These are phyloP conservation scores for Anoplophora glabripennis DNA, from an alignment of 1,140 invertebrate species.

Conservation along the genomic window DNA sequence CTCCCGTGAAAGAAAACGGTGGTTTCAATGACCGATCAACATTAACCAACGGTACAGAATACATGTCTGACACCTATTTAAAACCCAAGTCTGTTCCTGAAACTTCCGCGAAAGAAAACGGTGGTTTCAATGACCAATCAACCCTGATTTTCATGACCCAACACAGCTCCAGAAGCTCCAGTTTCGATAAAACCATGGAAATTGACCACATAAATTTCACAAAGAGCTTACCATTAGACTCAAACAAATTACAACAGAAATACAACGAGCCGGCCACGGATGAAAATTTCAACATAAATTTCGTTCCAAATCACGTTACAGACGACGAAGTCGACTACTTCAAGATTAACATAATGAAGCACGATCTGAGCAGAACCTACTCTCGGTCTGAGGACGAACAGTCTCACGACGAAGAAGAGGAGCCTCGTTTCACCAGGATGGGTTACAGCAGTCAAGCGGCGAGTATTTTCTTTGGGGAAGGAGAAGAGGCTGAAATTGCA, in stretches of 20 bases:
- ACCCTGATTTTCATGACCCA: conserved; percentile 3
- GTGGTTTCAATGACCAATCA: neutral
- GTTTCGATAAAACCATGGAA: too few species aligned
- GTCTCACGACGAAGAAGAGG: conserved; percentile 4
- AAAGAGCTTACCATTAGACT: too few species aligned
- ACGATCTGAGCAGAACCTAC: conserved; percentile 4
- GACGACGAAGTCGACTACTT: conserved; percentile 21
- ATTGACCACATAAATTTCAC: too few species aligned
- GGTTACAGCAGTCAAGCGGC: conserved; percentile 37
- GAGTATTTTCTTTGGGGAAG: conserved; percentile 40
- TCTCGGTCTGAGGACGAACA: conserved; percentile 9
- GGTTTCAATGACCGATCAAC: too few species aligned
- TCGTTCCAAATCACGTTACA: neutral
- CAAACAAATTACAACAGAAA: neutral
- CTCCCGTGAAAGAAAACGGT: too few species aligned
- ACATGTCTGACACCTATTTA: neutral
- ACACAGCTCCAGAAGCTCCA: neutral
- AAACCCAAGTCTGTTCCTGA: neutral
- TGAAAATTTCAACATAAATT: too few species aligned
- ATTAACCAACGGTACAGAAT: too few species aligned
- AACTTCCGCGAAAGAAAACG: too few species aligned
- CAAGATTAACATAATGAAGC: conserved; percentile 31
- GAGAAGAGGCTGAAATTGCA: conserved; percentile 21
- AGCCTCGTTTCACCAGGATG: neutral
- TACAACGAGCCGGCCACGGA: too few species aligned